Percentiles rank a stretch among this genome's conserved stretches.
Conservation (phyloP, 2,113 vertebrate genomes). For the Mesoclemmys tuberculata region DNA sequence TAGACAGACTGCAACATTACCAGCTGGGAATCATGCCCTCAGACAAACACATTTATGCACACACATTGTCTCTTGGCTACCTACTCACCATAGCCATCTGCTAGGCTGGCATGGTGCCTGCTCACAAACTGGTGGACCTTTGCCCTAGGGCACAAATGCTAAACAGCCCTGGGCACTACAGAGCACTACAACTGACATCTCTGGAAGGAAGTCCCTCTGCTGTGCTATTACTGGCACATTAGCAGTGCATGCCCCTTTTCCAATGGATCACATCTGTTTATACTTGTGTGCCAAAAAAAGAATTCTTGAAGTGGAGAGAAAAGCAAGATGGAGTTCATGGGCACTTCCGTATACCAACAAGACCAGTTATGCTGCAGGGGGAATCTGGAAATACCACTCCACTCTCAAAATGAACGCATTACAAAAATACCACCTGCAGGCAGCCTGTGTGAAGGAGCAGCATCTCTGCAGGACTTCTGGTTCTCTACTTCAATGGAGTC, state of each 20-base stretch:
- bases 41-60: not conserved
- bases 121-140: accelerated
- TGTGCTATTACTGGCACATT: not conserved
- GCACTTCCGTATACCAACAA: not conserved
- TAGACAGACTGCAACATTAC: not conserved
- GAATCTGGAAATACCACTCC: not conserved
- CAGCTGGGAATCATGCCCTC: not conserved
- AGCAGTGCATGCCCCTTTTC: not conserved
- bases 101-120: not conserved
- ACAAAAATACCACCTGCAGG: not conserved
- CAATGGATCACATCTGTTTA: slow-evolving; percentile 49
- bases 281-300: slow-evolving; percentile 16
- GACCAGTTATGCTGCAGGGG: not conserved
- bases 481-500: not conserved
- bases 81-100: not conserved
- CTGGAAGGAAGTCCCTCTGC: slow-evolving; percentile 23
- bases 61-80: not conserved
- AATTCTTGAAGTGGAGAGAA: slow-evolving; percentile 13
- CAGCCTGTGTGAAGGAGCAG: not conserved
- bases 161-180: not conserved
- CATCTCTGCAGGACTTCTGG: not conserved
- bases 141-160: accelerated
- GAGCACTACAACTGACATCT: not conserved
- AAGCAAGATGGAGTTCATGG: not conserved
- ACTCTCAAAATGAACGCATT: not conserved